A percentile compares a stretch with the other conserved stretches of the same genome.
Evolutionary conservation across 30 jellyfish, hydroid and myxozoan species (phyloP).

Genomic region (Pseudorhiza aurosa): DNA sequence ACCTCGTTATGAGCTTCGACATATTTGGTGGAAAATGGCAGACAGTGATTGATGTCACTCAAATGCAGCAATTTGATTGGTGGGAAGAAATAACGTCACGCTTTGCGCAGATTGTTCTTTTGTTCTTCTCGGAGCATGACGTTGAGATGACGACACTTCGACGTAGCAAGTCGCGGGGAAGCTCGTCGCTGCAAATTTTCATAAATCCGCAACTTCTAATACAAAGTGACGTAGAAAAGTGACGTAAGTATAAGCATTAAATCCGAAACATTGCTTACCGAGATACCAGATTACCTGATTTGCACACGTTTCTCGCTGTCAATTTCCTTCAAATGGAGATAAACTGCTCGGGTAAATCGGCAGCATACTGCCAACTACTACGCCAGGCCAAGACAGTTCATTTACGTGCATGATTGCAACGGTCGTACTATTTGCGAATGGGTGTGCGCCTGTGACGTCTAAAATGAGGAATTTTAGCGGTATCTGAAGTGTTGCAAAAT

Average conservation of each 20-base stretch:
- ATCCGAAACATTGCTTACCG: constrained; percentile 35
- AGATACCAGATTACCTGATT: background rate
- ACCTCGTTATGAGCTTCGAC: constrained; percentile 7
- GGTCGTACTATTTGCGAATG: background rate
- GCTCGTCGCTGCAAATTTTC: constrained; percentile 18
- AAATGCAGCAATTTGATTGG: constrained; percentile 55
- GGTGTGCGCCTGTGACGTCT: background rate
- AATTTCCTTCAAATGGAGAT: background rate
- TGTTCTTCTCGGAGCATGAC: constrained; percentile 77
- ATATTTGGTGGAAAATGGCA: constrained; percentile 32
- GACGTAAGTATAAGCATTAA: constrained; percentile 73
- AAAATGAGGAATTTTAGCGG: background rate
- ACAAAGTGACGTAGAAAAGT: constrained; percentile 84
- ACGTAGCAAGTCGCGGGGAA: constrained; percentile 64
- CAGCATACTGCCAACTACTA: background rate
- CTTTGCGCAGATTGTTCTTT: constrained; percentile 66
- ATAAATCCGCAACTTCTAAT: constrained; percentile 37
- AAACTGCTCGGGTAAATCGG: background rate
- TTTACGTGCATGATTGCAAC: background rate
- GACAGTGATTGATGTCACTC: constrained; percentile 19
- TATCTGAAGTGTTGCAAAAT: too few species aligned
- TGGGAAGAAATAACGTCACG: constrained; percentile 56
- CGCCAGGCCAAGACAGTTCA: background rate
- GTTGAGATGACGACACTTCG: constrained; percentile 76
- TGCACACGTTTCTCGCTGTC: background rate